Base-by-base conservation (phyloP, 2,888 invertebrate genomes). In the Hybos culiciformis region DNA sequence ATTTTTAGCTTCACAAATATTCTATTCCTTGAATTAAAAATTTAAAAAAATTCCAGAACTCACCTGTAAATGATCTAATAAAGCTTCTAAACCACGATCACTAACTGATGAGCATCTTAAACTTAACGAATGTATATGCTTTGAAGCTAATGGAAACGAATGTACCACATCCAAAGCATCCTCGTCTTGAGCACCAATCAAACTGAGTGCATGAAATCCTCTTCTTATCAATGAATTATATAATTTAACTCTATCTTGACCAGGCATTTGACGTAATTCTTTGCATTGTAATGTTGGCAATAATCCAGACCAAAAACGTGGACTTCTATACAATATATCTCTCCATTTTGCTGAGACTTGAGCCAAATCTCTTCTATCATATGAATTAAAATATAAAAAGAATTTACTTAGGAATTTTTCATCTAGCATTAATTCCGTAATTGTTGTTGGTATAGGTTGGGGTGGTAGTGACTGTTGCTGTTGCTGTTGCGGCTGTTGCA, bases 51-150 rank as follows among this genome's bases (percentile, higher is more conserved):
- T 39, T 36, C n/a, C n/a, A 26, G 12, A 43, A 53, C 60, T 62
- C 63, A 84, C 86, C 80, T 86, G 85, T 50, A 90, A 73, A 67
- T 90, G 87, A 71, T 90, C 90, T 58, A 91, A 67, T 37, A 90
- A 72, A 19, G 85, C 78, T 68, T 93, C 92, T 52, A 94, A 69
- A 6, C 92, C 92, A 56, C 86, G 75, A 69, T 94, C 93, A 24
- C 86, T 87, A 60, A 93, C 77, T 56, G 90, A 88, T 58, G 88
- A 90, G 61, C 90, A 90, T 56, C 87, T 77, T 54, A 94, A 72
- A 57, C 84, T 80, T 50, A 93, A 73, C 45, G 85, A 84, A 58
- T 87, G 83, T 51, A 92, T 74, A 60, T 87, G 84, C 57, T 85
- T 80, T 49, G 83, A 78, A 41, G 85, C 83, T 53, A 83, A 68